Evolutionary conservation across 2,797 vertebrate genomes (phyloP).

Genomic region (Oreochromis grahami): DNA sequence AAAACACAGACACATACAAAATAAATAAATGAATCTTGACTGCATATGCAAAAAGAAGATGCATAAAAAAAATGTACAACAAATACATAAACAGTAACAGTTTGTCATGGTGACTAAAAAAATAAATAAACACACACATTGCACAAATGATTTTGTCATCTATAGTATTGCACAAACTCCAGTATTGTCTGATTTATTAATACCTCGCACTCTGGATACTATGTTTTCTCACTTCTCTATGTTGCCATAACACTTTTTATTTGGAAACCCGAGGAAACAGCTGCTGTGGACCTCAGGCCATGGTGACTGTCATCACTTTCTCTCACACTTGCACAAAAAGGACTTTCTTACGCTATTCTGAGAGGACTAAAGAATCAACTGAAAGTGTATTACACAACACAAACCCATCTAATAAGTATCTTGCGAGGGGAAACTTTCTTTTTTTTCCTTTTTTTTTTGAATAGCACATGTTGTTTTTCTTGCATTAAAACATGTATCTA

Average conservation of each 20-base stretch:
- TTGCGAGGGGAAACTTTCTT: neutral
- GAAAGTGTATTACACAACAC: neutral
- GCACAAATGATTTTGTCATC: neutral
- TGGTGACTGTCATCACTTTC: neutral
- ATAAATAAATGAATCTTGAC: neutral
- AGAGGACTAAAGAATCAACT: neutral
- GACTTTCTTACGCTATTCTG: neutral
- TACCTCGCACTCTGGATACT: neutral
- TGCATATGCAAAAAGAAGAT: neutral
- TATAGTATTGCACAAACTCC: neutral
- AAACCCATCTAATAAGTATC: neutral
- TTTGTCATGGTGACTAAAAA: neutral
- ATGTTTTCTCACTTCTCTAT: neutral
- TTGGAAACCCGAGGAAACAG: neutral
- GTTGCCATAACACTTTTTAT: conserved; percentile 1
- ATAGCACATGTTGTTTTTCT: neutral
- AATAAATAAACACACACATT: neutral
- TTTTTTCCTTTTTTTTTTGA: neutral
- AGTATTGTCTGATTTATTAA: neutral
- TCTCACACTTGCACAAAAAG: neutral
- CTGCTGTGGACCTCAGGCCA: neutral
- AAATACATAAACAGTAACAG: neutral
- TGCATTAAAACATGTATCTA: neutral
- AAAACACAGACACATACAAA: neutral
- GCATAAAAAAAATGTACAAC: neutral